Evolutionary conservation across 2,888 invertebrate species (phyloP), one percentile per base, ranked within the genome.

Genomic region (Homarus gammarus): DNA sequence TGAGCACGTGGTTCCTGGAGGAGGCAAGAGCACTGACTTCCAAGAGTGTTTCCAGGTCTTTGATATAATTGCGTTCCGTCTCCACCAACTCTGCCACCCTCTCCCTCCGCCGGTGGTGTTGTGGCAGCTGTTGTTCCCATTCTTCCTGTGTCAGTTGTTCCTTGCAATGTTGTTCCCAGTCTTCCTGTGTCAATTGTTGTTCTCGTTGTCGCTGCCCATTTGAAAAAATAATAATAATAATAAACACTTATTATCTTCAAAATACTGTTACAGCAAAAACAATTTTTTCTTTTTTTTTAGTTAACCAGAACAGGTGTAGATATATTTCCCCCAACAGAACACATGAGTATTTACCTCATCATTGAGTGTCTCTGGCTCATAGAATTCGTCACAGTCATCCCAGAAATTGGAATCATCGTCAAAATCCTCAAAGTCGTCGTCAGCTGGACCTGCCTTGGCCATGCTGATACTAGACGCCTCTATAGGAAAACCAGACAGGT

Each of bases 11-110:
- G 56, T 3, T 49, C 27, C 15, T 77, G n/a, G 27, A 12, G 6
- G 77, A 27, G 18, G n/a, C n/a, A 27, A 15, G 49, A 27, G n/a
- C 10, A 31, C 27, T 40, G 8, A 89, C 70, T 36, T 77, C 68
- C 18, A 84, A n/a, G 22, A 89, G n/a, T 12, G 84, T 27, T 89
- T 94, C 94, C 77, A 95, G 93, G 92, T 95, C 95, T 36, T 94
- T 93, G 0, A 95, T 93, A 92, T 94, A 95, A 92, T 95, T 95
- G 81, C 94, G 94, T 92, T 95, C 95, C n/a, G 95, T 95, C 40
- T 94, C 93, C 10, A 95, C 93, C 44, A 95, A 93, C 93, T 95
- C 95, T 0, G 94, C 94, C 90, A 95, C 95, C 31, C 95, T 95
- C 92, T 95, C 95, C 91, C 94, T 94, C 88, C 95, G 93, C 91